Evolutionary conservation across 30 jellyfish, hydroid and myxozoan species (phyloP).

Genomic region (Mastigias papua): DNA sequence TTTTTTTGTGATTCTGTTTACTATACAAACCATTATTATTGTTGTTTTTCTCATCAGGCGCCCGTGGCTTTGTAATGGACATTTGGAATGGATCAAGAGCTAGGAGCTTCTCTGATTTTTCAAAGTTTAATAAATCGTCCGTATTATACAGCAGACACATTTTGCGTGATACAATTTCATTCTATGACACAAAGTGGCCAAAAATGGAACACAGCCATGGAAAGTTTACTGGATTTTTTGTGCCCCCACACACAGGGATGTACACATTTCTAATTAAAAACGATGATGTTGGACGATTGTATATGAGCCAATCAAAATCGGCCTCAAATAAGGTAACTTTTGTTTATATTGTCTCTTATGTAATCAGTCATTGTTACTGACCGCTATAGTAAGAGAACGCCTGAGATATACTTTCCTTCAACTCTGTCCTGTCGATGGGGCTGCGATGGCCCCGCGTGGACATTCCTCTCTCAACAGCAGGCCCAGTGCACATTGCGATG

Average conservation of each 20-base stretch:
- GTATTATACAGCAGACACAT: constrained; percentile 40
- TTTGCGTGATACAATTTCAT: constrained; percentile 55
- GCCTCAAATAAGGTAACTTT: constrained; percentile 54
- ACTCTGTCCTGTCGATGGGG: too few species aligned
- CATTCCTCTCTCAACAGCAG: too few species aligned
- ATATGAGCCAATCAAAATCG: constrained; percentile 48
- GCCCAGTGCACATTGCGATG: too few species aligned
- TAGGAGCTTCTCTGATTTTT: constrained; percentile 26
- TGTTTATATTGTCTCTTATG: neutral
- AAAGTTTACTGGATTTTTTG: constrained; percentile 69
- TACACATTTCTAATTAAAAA: constrained; percentile 61
- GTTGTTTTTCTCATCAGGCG: constrained; percentile 62
- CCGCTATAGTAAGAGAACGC: too few species aligned
- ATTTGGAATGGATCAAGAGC: constrained; percentile 73
- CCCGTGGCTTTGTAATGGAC: constrained; percentile 80
- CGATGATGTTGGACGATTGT: constrained; percentile 83
- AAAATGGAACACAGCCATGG: constrained; percentile 45
- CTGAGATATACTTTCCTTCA: too few species aligned
- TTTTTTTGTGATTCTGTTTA: too few species aligned
- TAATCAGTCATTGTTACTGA: too few species aligned
- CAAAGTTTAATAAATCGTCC: constrained; percentile 37
- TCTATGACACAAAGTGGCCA: constrained; percentile 9
- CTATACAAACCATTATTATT: too few species aligned
- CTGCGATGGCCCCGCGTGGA: too few species aligned
- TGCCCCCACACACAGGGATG: constrained; percentile 92